Conservation (phyloP, 2,797 vertebrate genomes). For the Lepus townsendii region DNA sequence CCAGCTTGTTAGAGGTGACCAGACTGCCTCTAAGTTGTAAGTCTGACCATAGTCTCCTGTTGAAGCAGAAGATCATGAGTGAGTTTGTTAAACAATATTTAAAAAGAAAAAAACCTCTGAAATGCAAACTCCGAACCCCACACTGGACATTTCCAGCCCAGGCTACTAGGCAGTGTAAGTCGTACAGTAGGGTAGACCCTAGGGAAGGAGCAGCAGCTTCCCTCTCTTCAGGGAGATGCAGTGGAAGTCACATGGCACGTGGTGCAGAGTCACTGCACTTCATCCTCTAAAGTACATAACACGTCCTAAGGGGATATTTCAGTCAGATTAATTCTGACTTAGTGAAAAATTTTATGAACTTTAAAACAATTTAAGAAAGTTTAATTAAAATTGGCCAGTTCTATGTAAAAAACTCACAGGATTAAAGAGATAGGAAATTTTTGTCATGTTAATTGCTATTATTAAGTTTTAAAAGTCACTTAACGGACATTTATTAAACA, state of each 20-base stretch:
- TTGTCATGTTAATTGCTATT: neutral
- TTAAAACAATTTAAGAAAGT: neutral
- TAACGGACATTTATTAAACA: neutral
- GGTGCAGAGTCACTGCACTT: neutral
- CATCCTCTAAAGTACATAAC: neutral
- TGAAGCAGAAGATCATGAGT: neutral
- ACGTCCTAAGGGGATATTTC: neutral
- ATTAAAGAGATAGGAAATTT: neutral
- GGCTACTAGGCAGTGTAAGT: neutral
- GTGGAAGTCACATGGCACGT: neutral
- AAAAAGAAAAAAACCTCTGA: neutral
- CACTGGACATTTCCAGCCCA: neutral
- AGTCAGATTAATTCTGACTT: neutral
- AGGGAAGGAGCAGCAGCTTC: neutral
- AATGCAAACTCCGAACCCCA: neutral
- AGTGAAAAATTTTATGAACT: neutral
- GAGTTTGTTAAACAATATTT: neutral
- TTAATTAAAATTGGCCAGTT: neutral
- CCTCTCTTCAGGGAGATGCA: neutral
- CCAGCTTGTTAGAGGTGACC: neutral
- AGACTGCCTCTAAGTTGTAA: rapidly evolving
- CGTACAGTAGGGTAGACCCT: neutral
- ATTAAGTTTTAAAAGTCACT: neutral
- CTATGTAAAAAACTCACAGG: neutral
- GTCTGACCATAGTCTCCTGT: neutral